Conservation (phyloP, 2,797 vertebrate genomes). For the Sandelia bainsii region DNA sequence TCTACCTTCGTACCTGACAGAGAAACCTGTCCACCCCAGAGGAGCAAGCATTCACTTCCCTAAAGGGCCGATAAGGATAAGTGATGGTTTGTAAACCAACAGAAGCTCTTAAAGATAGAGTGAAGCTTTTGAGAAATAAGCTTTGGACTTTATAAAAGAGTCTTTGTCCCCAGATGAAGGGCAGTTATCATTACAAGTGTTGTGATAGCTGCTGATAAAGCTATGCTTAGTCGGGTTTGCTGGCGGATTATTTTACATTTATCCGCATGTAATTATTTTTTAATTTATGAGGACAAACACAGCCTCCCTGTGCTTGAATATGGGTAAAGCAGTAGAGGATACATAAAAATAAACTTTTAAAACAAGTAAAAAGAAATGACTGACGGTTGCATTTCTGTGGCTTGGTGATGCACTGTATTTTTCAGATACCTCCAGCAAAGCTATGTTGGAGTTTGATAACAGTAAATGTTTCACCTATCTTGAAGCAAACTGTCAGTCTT, state of each 20-base stretch:
- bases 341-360: not conserved
- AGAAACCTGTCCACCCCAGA: slow-evolving; percentile 55
- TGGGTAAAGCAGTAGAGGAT: slow-evolving; percentile 10
- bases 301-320: slow-evolving; percentile 10
- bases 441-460: not conserved
- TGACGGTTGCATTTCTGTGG: not conserved
- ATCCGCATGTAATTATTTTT: slow-evolving; percentile 43
- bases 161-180: slow-evolving; percentile 37
- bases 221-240: slow-evolving; percentile 36
- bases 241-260: slow-evolving; percentile 48
- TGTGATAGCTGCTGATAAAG: slow-evolving; percentile 51
- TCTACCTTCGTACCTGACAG: slow-evolving; percentile 49
- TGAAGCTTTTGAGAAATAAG: slow-evolving; percentile 34
- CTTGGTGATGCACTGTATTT: not conserved
- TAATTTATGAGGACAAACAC: slow-evolving; percentile 43
- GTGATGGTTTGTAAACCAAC: slow-evolving; percentile 56
- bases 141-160: slow-evolving; percentile 23
- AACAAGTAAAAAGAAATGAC: not conserved
- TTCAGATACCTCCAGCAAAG: slow-evolving; percentile 12
- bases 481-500: slow-evolving; percentile 2
- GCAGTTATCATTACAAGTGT: slow-evolving; percentile 35
- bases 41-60: slow-evolving; percentile 41
- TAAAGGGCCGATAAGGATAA: slow-evolving; percentile 62
- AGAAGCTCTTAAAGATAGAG: slow-evolving; percentile 44
- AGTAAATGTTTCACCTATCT: slow-evolving; percentile 1